Base-by-base conservation (phyloP, 2,797 vertebrate genomes). In the Ispidina lecontei region DNA sequence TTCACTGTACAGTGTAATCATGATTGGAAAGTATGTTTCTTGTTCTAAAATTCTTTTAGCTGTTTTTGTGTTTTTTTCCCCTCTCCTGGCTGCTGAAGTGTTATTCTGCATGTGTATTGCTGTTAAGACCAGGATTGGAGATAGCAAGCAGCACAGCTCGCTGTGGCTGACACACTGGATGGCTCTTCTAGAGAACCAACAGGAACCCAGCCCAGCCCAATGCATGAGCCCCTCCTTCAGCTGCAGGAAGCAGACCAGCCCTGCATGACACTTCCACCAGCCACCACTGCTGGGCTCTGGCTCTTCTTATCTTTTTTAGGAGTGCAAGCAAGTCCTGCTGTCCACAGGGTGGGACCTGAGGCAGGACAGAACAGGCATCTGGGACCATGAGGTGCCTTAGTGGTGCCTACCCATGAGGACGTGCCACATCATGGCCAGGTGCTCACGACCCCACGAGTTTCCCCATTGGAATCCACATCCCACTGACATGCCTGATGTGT, bases 191-290 rank as follows among this genome's bases (percentile, higher is more conserved):
- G 14, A 25, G 31, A 20, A 23, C 12, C 54, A 14, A 39, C 37
- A 39, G 37, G 15, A 59, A 91, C 85, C n/a, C 37, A 89, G 78
- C 76, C 46, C 47, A 26, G 79, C 79, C 68, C 60, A 39, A 14
- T 6, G 37, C 37, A 39, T 39, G 80, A 29, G 51, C 79, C 84
- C 94, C 95, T 97, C 96, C 98, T 97, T 96, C 97, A 82, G 96
- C 67, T 10, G 23, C 77, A 80, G 90, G 87, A 94, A 89, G 23
- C 33, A 13, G 39, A 5, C 47, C 64, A 3, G 3, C 21, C 37
- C 68, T 23, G 20, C 28, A 9, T 22, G 22, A 8, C 23, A 2
- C 39, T 58, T 29, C 31, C 11, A 9, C 64, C 62, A 56, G 59
- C 58, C 64, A 10, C 63, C n/a, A n/a, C 59, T 60, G 37, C 56